Percentiles rank a stretch among this genome's conserved stretches.
Evolutionary conservation across 2,797 vertebrate genomes (phyloP).

Genomic region (Silurus aristotelis): DNA sequence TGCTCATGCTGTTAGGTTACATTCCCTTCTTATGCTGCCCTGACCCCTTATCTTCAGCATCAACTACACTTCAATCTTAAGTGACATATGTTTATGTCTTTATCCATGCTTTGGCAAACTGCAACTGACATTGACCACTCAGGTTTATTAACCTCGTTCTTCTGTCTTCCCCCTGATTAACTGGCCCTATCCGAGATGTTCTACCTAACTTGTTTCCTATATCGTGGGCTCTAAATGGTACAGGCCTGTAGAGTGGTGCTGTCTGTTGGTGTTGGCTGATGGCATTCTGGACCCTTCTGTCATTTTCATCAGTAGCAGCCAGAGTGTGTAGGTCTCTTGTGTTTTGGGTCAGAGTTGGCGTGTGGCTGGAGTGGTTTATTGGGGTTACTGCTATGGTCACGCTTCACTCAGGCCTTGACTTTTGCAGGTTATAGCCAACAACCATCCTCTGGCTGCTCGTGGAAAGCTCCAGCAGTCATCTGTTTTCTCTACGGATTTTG

Average conservation of each 20-base stretch:
- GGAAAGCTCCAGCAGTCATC: neutral
- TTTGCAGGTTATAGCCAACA: neutral
- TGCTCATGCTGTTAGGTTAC: neutral
- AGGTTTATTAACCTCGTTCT: neutral
- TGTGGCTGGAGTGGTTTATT: conserved; percentile 3
- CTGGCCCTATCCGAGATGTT: neutral
- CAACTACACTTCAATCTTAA: neutral
- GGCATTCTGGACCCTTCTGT: neutral
- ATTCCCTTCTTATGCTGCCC: neutral
- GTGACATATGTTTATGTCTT: neutral
- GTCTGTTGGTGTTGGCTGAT: neutral
- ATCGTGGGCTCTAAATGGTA: neutral
- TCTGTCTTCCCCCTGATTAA: neutral
- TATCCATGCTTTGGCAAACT: neutral
- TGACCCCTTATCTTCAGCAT: neutral
- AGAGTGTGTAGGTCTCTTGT: neutral
- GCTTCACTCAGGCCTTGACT: neutral
- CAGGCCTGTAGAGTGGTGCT: neutral
- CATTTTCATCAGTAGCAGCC: neutral
- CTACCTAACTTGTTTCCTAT: neutral
- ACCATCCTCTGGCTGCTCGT: neutral
- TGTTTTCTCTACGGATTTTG: neutral
- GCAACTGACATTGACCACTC: neutral
- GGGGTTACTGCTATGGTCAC: neutral
- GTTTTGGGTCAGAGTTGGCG: neutral